A percentile compares a stretch with the other conserved stretches of the same genome.
These are phyloP conservation scores for Uria lomvia DNA, from an alignment of 2,113 vertebrate genomes.

Conservation along the genomic window DNA sequence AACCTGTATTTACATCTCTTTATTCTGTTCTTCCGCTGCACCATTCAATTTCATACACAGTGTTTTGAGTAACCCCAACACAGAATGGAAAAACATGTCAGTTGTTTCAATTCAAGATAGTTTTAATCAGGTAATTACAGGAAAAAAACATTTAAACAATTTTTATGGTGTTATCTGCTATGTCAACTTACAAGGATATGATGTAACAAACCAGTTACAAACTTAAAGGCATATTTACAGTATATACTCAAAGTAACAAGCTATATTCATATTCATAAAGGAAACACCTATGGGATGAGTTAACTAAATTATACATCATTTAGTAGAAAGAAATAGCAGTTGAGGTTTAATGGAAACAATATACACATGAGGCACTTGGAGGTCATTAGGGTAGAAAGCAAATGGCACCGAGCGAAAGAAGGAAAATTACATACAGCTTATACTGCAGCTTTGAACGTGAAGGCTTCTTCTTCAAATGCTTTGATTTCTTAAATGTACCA, in stretches of 20 bases:
- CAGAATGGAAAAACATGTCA: conserved; percentile 56
- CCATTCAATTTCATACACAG: neutral
- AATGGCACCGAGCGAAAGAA: conserved; percentile 79
- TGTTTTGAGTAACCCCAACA: conserved; percentile 10
- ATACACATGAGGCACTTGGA: conserved; percentile 94
- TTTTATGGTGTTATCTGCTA: conserved; percentile 91
- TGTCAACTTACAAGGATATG: conserved; percentile 91
- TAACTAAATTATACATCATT: conserved; percentile 88
- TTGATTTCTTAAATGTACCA: conserved; percentile 72
- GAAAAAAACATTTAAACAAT: conserved; percentile 82
- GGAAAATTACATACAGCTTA: conserved; percentile 79
- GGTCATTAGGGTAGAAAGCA: conserved; percentile 82
- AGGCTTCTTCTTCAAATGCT: conserved; percentile 72
- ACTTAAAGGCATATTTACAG: conserved; percentile 94
- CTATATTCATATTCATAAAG: conserved; percentile 83
- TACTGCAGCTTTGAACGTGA: conserved; percentile 81
- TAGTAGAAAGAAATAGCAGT: conserved; percentile 83
- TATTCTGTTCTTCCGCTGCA: neutral
- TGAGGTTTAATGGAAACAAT: conserved; percentile 85
- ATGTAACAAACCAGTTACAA: conserved; percentile 93
- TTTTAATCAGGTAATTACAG: conserved; percentile 77
- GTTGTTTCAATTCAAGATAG: conserved; percentile 69
- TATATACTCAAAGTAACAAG: conserved; percentile 89
- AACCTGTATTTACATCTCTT: neutral
- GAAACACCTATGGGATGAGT: conserved; percentile 87